Evolutionary conservation across 2,113 vertebrate genomes (phyloP), one percentile per base, ranked within the genome.

Genomic region (Onychorhynchus coronatus): DNA sequence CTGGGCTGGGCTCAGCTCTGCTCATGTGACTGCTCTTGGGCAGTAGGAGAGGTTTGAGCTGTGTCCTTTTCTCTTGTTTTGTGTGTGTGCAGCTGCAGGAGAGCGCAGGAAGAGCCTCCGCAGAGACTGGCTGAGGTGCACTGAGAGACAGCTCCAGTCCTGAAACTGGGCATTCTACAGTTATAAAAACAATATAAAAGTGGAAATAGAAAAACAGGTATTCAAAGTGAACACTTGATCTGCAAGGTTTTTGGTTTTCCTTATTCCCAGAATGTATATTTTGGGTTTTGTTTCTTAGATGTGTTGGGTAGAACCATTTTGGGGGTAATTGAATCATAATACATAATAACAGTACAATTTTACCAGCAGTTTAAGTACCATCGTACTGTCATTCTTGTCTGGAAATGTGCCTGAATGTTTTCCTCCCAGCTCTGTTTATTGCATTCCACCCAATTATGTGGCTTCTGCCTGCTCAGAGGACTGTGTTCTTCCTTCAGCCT

Each of bases 391-490:
- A 2, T 65, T 89, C 42, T 17, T n/a, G 11, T 21, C 18, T 62
- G 82, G 55, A 80, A 73, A 42, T 37, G 44, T 28, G 44, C 58
- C 35, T 14, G 18, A 52, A 22, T 3, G 2, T 22, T 76, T 74
- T 56, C 59, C 47, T 15, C 4, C 33, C 7, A 8, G 55, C 1
- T 8, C 41, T 46, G 21, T 28, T 42, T 7, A 4, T 18, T 5
- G 22, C n/a, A 4, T 42, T 19, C 15, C 3, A 9, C 41, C n/a
- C n/a, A 1, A 3, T 8, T 3, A 2, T 0, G 30, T 17, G 58
- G 23, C 8, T 28, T 7, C 27, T 28, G 31, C 21, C 62, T 44
- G 18, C 17, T 20, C 7, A 0, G 41, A 2, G 76, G n/a, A 25
- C 56, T 6, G 2, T 2, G 17, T 19, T 42, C 47, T 28, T 31